Evolutionary conservation across 2,797 vertebrate genomes (phyloP).

Genomic region (Nyctibius grandis): DNA sequence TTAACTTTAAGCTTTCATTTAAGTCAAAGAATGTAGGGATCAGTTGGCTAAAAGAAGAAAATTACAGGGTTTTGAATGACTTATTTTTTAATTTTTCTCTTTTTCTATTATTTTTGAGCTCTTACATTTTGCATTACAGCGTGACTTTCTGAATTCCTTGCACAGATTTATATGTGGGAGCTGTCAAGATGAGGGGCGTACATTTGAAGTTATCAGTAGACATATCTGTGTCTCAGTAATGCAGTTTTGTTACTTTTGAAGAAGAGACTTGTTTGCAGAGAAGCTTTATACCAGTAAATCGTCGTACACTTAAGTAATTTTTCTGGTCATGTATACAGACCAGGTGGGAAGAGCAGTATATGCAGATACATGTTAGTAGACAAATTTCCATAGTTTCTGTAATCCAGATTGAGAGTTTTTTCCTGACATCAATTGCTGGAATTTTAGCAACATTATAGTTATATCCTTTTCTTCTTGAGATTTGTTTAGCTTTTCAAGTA

Average conservation of each 20-base stretch:
- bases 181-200: not conserved
- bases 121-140: not conserved
- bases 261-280: not conserved
- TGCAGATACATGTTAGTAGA: not conserved
- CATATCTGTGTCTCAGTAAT: not conserved
- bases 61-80: not conserved
- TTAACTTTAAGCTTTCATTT: conserved; percentile 66
- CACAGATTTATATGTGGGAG: not conserved
- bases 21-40: conserved; percentile 47
- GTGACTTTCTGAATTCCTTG: not conserved
- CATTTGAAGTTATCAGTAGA: not conserved
- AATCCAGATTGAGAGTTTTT: not conserved
- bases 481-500: not conserved
- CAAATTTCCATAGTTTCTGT: not conserved
- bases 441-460: not conserved
- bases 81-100: not conserved
- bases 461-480: not conserved
- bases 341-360: not conserved
- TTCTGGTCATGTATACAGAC: not conserved
- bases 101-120: not conserved
- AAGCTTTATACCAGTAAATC: not conserved
- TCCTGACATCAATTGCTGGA: not conserved
- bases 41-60: conserved; percentile 8
- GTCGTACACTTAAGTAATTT: not conserved
- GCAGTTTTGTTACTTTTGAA: not conserved